A percentile compares a stretch with the other conserved stretches of the same genome.
These are phyloP conservation scores for Bombylius discolor DNA, from an alignment of 2,888 invertebrate species.

Conservation along the genomic window DNA sequence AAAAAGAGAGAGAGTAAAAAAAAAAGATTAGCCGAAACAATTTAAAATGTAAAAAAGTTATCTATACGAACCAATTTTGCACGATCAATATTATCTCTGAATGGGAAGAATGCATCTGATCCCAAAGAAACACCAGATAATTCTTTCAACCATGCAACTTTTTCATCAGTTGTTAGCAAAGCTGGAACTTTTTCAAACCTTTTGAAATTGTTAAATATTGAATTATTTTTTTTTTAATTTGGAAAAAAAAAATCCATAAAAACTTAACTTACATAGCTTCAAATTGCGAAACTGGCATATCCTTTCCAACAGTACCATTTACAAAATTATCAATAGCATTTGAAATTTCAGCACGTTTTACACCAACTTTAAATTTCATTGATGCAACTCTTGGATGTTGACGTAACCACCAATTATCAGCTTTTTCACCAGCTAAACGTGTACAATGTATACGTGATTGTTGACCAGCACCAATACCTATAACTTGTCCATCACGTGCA, in stretches of 20 bases:
- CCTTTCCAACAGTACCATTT: slow-evolving; percentile 77
- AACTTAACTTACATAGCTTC: slow-evolving; percentile 52
- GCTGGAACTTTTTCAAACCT: slow-evolving; percentile 47
- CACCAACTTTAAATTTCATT: slow-evolving; percentile 74
- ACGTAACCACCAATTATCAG: slow-evolving; percentile 95
- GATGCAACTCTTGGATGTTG: slow-evolving; percentile 74
- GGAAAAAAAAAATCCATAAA: too few species aligned
- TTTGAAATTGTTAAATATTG: background rate
- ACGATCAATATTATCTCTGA: slow-evolving; percentile 92
- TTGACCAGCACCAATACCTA: slow-evolving; percentile 98
- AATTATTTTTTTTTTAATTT: background rate
- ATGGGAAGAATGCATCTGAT: slow-evolving; percentile 98
- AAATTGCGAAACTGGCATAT: slow-evolving; percentile 67
- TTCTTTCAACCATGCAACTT: slow-evolving; percentile 52
- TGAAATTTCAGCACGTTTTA: slow-evolving; percentile 82
- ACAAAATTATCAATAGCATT: slow-evolving; percentile 95
- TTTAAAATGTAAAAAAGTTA: background rate
- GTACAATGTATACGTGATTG: slow-evolving; percentile 98
- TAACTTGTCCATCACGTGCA: slow-evolving; percentile 68
- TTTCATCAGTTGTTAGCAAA: slow-evolving; percentile 53
- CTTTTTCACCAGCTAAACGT: slow-evolving; percentile 91
- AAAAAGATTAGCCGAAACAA: background rate
- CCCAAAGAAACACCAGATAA: slow-evolving; percentile 71
- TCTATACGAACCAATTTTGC: slow-evolving; percentile 58
- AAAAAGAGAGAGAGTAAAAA: slow-evolving; percentile 16